A percentile compares a stretch with the other conserved stretches of the same genome.
Evolutionary conservation across 2,888 invertebrate genomes (phyloP).

Genomic region (Aleiodes testaceus): DNA sequence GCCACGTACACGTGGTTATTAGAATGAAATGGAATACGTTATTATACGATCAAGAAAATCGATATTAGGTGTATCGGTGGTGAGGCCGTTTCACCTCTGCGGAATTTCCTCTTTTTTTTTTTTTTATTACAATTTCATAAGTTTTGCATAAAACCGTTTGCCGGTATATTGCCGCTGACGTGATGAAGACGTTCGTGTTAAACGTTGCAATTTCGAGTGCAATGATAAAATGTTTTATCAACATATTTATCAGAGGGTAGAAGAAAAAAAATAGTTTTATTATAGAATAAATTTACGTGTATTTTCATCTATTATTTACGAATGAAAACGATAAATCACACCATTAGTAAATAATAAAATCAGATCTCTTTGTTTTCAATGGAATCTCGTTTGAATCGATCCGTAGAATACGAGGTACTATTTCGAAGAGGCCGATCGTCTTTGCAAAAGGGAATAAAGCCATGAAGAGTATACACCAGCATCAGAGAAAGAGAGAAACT

Average conservation of each 20-base stretch:
- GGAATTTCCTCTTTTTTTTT: constrained; percentile 10
- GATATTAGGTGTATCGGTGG: constrained; percentile 36
- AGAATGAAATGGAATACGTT: constrained; percentile 47
- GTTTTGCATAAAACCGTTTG: constrained; percentile 38
- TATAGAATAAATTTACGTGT: background rate
- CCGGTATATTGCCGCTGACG: constrained; percentile 11
- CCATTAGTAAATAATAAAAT: constrained; percentile 16
- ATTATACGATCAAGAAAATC: constrained; percentile 46
- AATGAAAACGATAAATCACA: background rate
- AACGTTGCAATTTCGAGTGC: constrained; percentile 17
- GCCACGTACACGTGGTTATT: constrained; percentile 45
- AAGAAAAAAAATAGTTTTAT: background rate
- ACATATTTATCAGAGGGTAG: constrained; percentile 4
- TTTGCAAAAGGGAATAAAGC: constrained; percentile 61
- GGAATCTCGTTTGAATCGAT: constrained; percentile 18
- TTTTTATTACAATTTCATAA: constrained; percentile 34
- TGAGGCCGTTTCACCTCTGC: constrained; percentile 11
- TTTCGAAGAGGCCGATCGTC: constrained; percentile 46
- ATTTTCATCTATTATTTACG: background rate
- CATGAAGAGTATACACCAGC: constrained; percentile 64
- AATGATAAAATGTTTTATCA: constrained; percentile 24
- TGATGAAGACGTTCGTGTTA: constrained; percentile 33
- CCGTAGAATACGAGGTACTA: constrained; percentile 15
- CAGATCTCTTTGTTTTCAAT: background rate
- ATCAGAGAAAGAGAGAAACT: constrained; percentile 33